Base-by-base conservation (phyloP, 2,113 vertebrate species). In the Microcebus jonahi region DNA sequence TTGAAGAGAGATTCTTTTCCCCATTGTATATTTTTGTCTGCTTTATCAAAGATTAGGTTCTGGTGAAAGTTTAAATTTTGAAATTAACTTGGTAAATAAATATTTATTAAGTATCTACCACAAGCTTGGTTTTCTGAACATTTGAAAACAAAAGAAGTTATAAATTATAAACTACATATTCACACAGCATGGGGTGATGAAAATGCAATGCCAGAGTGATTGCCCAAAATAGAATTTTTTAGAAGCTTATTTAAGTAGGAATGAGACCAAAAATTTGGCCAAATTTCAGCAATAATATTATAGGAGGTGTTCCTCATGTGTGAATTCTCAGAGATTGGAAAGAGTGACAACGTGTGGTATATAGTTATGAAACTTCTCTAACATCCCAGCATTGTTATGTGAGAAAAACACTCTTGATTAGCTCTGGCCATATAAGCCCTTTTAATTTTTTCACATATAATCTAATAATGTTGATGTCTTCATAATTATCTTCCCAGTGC, bases 141-240 rank as follows among this genome's bases (percentile, higher is more conserved):
- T 73, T 68, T 12, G 42, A 92, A 77, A 96, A 93, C 55, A 84
- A 73, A 88, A 75, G 13, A 87, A 93, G 31, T 17, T 96, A 29
- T 68, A 75, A 53, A 8, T 88, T 83, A 39, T 71, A 87, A 89
- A 83, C 9, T 10, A 61, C 55, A 15, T 55, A 50, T 10, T 68
- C 23, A 80, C 21, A 29, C 53, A 59, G 34, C 17, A 55, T 9
- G 10, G 59, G 7, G 14, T 10, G 23, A 48, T 27, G 2, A 4
- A 57, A 70, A n/a, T 67, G 15, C 36, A 68, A 23, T n/a, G 10
- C 5, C 8, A 31, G 25, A 39, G 15, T 23, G 29, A 76, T n/a
- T 79, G 9, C 5, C 48, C 21, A 57, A 77, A 82, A 63, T 20
- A 50, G n/a, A 65, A 23, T 36, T 71, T 93, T 59, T 77, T 3